Conservation (phyloP, 2,113 vertebrate species). For the Larimichthys polyactis region DNA sequence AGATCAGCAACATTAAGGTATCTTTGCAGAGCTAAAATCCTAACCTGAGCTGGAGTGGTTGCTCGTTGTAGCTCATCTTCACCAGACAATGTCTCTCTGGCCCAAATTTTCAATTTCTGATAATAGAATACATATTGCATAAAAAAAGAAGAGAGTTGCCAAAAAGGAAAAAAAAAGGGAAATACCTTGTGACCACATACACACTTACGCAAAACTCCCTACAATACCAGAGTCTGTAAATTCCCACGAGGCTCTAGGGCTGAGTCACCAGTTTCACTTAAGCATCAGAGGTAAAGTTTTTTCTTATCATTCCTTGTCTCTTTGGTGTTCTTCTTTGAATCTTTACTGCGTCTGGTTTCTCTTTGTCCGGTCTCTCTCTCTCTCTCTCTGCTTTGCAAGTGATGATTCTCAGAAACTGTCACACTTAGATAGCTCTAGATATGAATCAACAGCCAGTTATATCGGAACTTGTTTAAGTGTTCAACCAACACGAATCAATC, state of each 20-base stretch:
- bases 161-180: not conserved
- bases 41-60: too few relatives aligned
- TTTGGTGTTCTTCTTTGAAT: not conserved
- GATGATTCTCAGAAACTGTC: not conserved
- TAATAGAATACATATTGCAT: too few relatives aligned
- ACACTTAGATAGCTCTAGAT: not conserved
- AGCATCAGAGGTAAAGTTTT: not conserved
- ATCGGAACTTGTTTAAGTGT: not conserved
- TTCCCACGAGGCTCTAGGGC: slow-evolving; percentile 6
- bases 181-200: not conserved
- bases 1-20: too few relatives aligned
- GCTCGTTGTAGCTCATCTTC: too few relatives aligned
- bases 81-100: too few relatives aligned
- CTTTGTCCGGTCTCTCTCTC: not conserved
- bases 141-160: too few relatives aligned
- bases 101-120: too few relatives aligned
- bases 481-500: not conserved
- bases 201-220: slow-evolving; percentile 34
- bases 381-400: not conserved
- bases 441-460: slow-evolving; percentile 3
- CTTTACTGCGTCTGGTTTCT: not conserved
- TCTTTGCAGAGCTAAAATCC: too few relatives aligned
- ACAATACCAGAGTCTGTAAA: slow-evolving; percentile 15
- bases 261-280: slow-evolving; percentile 42
- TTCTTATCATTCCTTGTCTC: not conserved